Evolutionary conservation across 2,113 vertebrate species (phyloP), one percentile per base, ranked within the genome.

Genomic region (Paramormyrops kingsleyae): DNA sequence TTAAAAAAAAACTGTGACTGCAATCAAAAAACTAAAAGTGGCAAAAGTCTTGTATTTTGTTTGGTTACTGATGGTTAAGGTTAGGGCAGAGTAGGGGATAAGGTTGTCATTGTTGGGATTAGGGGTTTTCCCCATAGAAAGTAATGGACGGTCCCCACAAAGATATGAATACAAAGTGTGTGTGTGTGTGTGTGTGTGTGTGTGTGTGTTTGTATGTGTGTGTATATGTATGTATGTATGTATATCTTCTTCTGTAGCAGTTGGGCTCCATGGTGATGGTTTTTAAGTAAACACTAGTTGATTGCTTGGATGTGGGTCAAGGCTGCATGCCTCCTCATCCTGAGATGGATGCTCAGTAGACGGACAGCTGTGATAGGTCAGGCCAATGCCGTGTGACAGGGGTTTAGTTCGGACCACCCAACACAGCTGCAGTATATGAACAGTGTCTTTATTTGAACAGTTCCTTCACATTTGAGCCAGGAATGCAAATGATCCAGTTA

Each of bases 401-500:
- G 13, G 27, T 52, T 89, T 35, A 39, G 42, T 39, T 7, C 7
- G 17, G 35, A 21, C 19, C 77, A 8, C 24, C 13, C 62, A 70
- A 19, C n/a, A 53, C 89, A 90, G 89, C 49, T 89, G 89, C 90
- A 89, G 92, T 91, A 90, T 62, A 49, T 83, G 53, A 50, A 91
- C 15, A 56, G 66, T 42, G 83, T 91, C 92, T 90, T 70, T 62
- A 86, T 90, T 87, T 90, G 89, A 91, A 90, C 90, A 92, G 88
- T 91, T 70, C 88, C 87, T 90, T 87, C 93, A 92, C 93, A 93
- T 88, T 89, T 89, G 53, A 90, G 94, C 94, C 93, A 94, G 92
- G 91, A 93, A 92, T 91, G 44, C 74, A 91, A 91, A 89, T 91
- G 92, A 94, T 91, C 93, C 92, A 93, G 88, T 94, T 95, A 91